Evolutionary conservation across 1,140 invertebrate species (phyloP).

Genomic region (Trichonephila inaurata): DNA sequence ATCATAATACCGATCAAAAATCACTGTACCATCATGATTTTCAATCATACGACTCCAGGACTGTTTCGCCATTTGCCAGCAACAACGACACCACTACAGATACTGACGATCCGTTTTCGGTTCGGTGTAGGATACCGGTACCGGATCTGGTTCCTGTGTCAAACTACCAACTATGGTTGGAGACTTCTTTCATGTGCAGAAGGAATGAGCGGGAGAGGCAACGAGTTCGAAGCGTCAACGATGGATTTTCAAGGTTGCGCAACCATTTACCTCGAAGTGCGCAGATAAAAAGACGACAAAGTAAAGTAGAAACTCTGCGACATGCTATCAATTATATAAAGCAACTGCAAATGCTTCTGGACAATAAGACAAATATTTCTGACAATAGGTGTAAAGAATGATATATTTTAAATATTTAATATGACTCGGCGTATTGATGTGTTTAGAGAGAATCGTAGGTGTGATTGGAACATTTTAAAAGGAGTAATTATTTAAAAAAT

Average conservation of each 20-base stretch:
- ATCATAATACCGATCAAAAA: not conserved
- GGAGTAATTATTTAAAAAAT: too few species aligned
- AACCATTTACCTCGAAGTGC: conserved; percentile 84
- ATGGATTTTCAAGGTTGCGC: conserved; percentile 90
- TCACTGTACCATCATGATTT: not conserved
- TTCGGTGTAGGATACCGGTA: conserved; percentile 80
- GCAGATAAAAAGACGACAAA: conserved; percentile 80
- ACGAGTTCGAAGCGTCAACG: conserved; percentile 90
- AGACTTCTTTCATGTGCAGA: conserved; percentile 79
- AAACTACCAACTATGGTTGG: conserved; percentile 70
- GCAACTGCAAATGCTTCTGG: conserved; percentile 81
- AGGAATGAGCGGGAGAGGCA: conserved; percentile 81
- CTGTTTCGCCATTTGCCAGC: not conserved
- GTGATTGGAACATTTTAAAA: too few species aligned
- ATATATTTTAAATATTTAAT: too few species aligned
- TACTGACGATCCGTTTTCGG: conserved; percentile 79
- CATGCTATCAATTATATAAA: conserved; percentile 82
- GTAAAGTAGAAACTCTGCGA: conserved; percentile 82
- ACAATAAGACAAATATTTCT: conserved; percentile 62
- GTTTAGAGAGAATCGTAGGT: too few species aligned
- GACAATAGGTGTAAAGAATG: too few species aligned
- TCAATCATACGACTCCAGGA: not conserved
- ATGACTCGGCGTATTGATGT: too few species aligned
- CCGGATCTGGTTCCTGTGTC: conserved; percentile 75
- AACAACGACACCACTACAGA: not conserved